Evolutionary conservation across 2,888 invertebrate genomes (phyloP), one percentile per base, ranked within the genome.

Genomic region (Stomorhina lunata): DNA sequence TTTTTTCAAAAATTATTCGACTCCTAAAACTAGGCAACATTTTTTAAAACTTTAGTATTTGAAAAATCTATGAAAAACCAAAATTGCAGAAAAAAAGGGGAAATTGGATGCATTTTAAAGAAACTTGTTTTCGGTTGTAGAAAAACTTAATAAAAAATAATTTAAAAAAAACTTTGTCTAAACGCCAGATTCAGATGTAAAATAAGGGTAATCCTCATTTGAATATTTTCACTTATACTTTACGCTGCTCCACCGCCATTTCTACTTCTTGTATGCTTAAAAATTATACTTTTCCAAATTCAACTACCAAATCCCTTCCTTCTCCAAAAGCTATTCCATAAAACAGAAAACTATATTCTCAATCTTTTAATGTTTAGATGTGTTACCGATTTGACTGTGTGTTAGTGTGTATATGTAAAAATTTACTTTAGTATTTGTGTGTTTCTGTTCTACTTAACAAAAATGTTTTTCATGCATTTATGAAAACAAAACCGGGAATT

Each of bases 311-410:
- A 37, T 45, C 20, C 48, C n/a, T 22, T 37, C 48, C 48, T 61
- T 17, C 45, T 40, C 20, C 40, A 50, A 4, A 25, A 40, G 22
- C 17, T 29, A 43, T 65, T 55, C 22, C 10, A 37, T 37, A n/a
- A n/a, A n/a, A 2, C 34, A n/a, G 15, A 20, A 63, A 63, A 63
- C 48, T 32, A 15, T 65, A 65, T 65, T 53, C 65, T 43, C 65
- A 55, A 7, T 48, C 48, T 29, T 45, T 15, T 73, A 45, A 32
- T 55, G 43, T 73, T 63, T 63, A 45, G 27, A 15, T 32, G 17
- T 32, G 25, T 22, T 15, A 25, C 32, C 34, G 20, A 32, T 43
- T 10, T 59, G 34, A 20, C 9, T 71, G 48, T 20, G 5, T 29
- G 7, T 5, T 32, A 29, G 25, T 17, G 4, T 45, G 4, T 22